A percentile compares a stretch with the other conserved stretches of the same genome.
Evolutionary conservation across 2,113 vertebrate species (phyloP).

Genomic region (Pluvianellus socialis): DNA sequence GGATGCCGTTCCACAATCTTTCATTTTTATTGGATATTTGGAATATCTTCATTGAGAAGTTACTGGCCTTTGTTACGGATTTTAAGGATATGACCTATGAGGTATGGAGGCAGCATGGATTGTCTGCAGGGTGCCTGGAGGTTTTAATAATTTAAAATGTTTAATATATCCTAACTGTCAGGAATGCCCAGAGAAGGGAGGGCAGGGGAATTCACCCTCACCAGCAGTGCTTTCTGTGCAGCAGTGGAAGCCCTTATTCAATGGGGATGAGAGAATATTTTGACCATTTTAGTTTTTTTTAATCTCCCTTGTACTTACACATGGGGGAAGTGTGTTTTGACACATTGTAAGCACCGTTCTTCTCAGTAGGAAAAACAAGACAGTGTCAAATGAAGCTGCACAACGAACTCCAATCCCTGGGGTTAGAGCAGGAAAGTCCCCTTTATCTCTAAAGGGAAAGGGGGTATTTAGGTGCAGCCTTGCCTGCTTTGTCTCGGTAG

Average conservation of each 20-base stretch:
- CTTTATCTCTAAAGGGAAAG: not conserved
- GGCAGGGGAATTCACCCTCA: not conserved
- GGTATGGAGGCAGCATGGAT: not conserved
- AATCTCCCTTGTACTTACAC: not conserved
- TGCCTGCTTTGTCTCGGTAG: not conserved
- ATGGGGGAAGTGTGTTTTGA: not conserved
- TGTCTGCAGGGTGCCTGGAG: not conserved
- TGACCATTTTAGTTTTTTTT: not conserved
- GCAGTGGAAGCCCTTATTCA: not conserved
- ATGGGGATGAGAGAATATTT: not conserved
- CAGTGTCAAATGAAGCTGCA: not conserved
- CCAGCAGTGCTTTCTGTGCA: not conserved
- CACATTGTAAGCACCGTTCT: not conserved
- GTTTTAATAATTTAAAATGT: slow-evolving; percentile 22
- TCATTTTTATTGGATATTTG: slow-evolving; percentile 47
- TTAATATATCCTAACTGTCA: slow-evolving; percentile 13
- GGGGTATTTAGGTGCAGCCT: not conserved
- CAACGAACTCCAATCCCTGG: not conserved
- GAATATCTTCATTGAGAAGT: slow-evolving; percentile 22
- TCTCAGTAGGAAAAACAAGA: slow-evolving; percentile 20
- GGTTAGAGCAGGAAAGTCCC: slow-evolving; percentile 24
- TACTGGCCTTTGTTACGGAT: not conserved
- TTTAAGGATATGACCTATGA: slow-evolving; percentile 3
- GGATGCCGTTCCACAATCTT: slow-evolving; percentile 31
- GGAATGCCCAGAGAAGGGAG: not conserved